A percentile compares a stretch with the other conserved stretches of the same genome.
These are phyloP conservation scores for Omphaloscelis lunosa DNA, from an alignment of 2,888 invertebrate genomes.

Conservation along the genomic window DNA sequence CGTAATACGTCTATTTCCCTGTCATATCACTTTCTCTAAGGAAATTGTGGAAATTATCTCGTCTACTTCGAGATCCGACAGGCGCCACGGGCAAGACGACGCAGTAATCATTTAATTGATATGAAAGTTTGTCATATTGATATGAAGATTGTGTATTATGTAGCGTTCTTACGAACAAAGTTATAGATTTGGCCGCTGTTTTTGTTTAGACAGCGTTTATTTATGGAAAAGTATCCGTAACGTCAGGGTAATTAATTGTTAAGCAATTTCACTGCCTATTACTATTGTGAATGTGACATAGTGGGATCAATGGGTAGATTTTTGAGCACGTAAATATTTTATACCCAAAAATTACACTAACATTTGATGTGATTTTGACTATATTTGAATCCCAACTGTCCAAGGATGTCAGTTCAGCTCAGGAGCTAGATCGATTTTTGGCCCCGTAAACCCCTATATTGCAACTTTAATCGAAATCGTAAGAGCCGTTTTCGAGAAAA, in stretches of 20 bases:
- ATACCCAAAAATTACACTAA: neutral
- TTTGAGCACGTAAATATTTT: neutral
- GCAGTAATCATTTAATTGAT: constrained; percentile 59
- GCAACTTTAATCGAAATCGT: too few species aligned
- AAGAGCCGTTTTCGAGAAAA: too few species aligned
- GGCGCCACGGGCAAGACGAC: constrained; percentile 35
- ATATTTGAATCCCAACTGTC: too few species aligned
- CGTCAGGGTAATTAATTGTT: neutral
- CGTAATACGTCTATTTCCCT: constrained; percentile 61
- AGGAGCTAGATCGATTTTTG: too few species aligned
- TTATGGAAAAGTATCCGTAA: constrained; percentile 2
- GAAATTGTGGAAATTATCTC: constrained; percentile 72
- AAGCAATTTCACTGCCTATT: neutral
- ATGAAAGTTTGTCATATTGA: constrained; percentile 60
- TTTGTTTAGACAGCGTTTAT: constrained; percentile 5
- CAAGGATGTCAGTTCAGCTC: too few species aligned
- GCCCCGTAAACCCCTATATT: too few species aligned
- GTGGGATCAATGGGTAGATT: neutral
- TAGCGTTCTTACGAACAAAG: neutral
- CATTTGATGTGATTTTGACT: too few species aligned
- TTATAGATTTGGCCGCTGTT: constrained; percentile 38
- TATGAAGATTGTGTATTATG: constrained; percentile 52
- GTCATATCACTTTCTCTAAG: constrained; percentile 71
- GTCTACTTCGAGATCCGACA: constrained; percentile 61
- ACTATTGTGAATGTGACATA: neutral